Base-by-base conservation (phyloP, 2,888 invertebrate species). In the Eudasyphora cyanicolor region DNA sequence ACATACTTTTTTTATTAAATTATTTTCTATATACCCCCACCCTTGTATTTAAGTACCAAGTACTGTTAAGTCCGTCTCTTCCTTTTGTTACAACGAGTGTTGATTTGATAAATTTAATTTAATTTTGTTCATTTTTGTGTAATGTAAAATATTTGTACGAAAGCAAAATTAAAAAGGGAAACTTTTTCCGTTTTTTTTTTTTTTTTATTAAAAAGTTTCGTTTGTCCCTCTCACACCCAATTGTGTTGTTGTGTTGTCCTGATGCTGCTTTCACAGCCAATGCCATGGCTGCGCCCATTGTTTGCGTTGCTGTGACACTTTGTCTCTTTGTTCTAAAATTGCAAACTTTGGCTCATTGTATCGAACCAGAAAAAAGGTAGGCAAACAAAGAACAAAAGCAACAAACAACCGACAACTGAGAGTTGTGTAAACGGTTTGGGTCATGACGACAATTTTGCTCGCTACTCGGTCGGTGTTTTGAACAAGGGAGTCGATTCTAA, bases 51-150 rank as follows among this genome's bases (percentile, higher is more conserved):
- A n/a, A n/a, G n/a, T n/a, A n/a, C n/a, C n/a, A 29, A 29, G 14
- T 54, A 54, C 24, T 21, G 10, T 10, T 2, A 49, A 19, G 19
- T 24, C 14, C 17, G 32, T n/a, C 17, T 29, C 54, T 19, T 38
- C 38, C 29, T 45, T 14, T 49, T 70, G 2, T 71, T 5, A 17
- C 71, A 2, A 12, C 29, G n/a, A 32, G 57, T 69, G 69, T 45
- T 70, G 60, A 45, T 77, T 60, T 49, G 45, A 70, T 70, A 49
- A 77, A 77, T 45, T 77, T 49, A 70, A 70, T 70, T 76, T 69
- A 76, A 27, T 45, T 74, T n/a, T 45, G 27, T 29, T 19, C n/a
- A 14, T 62, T 62, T 42, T 17, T 27, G 42, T 38, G 5, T 64
- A 14, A 35, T n/a, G 8, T 35, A 35, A 51, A 51, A 51, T 51